Conservation (phyloP, 2,113 vertebrate genomes). For the Rousettus leschenaultii region DNA sequence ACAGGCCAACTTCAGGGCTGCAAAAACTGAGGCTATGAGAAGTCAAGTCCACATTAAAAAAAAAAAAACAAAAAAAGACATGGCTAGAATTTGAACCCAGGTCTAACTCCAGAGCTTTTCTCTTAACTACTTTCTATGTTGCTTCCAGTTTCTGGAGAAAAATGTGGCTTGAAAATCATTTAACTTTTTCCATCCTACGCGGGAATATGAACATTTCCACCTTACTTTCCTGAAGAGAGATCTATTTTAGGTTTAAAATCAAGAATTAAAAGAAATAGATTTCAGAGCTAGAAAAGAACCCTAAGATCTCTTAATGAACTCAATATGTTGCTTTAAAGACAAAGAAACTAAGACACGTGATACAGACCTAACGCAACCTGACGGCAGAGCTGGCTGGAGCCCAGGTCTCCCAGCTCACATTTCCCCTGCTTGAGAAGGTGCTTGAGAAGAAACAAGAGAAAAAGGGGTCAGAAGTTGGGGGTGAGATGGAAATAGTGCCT, state of each 20-base stretch:
- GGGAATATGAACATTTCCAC: neutral
- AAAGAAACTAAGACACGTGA: neutral
- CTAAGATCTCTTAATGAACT: neutral
- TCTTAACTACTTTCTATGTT: neutral
- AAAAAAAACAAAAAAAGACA: neutral
- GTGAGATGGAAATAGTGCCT: neutral
- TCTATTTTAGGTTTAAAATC: neutral
- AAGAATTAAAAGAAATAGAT: neutral
- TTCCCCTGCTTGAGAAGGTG: neutral
- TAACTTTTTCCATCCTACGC: neutral
- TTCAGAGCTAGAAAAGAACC: neutral
- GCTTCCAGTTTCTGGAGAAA: neutral
- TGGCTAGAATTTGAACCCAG: neutral
- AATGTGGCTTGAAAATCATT: neutral
- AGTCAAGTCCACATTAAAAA: neutral
- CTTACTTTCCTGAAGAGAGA: neutral
- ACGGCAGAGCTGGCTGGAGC: neutral
- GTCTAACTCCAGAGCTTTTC: neutral
- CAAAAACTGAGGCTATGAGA: neutral
- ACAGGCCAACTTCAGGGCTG: neutral
- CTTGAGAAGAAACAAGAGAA: neutral
- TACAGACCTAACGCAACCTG: neutral
- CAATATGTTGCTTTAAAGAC: neutral
- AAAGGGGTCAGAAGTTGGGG: neutral
- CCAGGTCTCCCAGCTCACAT: neutral